Conservation (phyloP, 2,888 invertebrate genomes). For the Eulithis testata region DNA sequence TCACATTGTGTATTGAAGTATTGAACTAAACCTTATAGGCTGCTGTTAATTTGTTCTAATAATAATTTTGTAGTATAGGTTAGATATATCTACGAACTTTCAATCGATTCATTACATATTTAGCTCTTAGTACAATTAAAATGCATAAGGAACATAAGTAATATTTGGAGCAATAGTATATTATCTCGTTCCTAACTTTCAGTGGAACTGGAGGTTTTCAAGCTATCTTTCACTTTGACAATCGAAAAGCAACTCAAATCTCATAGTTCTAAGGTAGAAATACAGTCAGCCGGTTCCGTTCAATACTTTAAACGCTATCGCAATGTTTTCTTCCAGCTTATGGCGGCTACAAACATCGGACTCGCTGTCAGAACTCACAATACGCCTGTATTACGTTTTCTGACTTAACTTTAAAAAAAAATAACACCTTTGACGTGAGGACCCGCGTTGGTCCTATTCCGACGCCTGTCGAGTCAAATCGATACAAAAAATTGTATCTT, state of each 20-base stretch:
- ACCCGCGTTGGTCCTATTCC: background rate
- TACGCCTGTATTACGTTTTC: slow-evolving; percentile 77
- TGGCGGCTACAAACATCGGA: slow-evolving; percentile 54
- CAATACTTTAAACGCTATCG: slow-evolving; percentile 65
- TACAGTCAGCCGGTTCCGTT: slow-evolving; percentile 58
- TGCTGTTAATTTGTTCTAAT: slow-evolving; percentile 45
- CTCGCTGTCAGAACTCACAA: slow-evolving; percentile 75
- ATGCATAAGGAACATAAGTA: too few relatives aligned
- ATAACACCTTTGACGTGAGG: background rate
- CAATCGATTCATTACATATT: too few relatives aligned
- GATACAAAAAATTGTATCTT: too few relatives aligned
- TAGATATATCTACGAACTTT: too few relatives aligned
- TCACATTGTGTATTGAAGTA: slow-evolving; percentile 54
- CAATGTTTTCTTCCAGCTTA: slow-evolving; percentile 78
- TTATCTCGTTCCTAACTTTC: too few relatives aligned
- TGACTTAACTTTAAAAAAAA: slow-evolving; percentile 52
- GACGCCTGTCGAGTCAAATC: slow-evolving; percentile 1
- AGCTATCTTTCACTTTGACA: too few relatives aligned
- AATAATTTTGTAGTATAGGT: too few relatives aligned
- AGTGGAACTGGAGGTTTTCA: too few relatives aligned
- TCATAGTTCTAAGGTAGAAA: slow-evolving; percentile 36
- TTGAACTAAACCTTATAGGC: slow-evolving; percentile 63
- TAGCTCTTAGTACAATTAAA: too few relatives aligned
- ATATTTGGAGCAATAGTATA: too few relatives aligned
- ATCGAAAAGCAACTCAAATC: background rate